phyloP scores from a whole-genome alignment of 2,113 vertebrate species.

The Fukomys damarensis region DNA sequence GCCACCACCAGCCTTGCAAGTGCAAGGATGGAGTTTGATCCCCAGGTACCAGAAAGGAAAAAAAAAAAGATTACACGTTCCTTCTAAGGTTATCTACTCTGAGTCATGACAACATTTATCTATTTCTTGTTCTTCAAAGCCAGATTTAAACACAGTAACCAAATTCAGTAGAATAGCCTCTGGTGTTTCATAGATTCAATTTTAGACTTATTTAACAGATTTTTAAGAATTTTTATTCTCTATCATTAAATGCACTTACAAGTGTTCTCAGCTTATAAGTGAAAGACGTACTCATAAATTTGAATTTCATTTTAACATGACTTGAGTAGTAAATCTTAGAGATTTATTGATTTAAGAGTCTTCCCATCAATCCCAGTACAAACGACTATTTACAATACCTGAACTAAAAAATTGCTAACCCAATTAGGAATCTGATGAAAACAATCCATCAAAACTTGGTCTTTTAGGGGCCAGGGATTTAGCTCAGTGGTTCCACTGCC shows the following conservation, averaged over 20 bases:
- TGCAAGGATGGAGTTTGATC: no score
- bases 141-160: conserved; percentile 36
- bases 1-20: no score
- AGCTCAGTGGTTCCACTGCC: no score
- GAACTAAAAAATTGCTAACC: neutral
- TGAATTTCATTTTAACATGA: conserved; percentile 21
- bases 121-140: neutral
- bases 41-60: no score
- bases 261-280: neutral
- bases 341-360: neutral
- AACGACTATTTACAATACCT: neutral
- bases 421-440: neutral
- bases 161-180: neutral
- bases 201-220: neutral
- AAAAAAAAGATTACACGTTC: neutral
- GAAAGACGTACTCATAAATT: neutral
- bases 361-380: neutral
- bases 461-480: no score
- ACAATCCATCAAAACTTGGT: neutral
- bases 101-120: neutral
- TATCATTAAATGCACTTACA: neutral
- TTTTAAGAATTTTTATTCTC: conserved; percentile 36
- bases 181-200: neutral
- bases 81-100: neutral
- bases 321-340: conserved; percentile 16